Conservation (phyloP, 2,797 vertebrate genomes). For the Pygocentrus nattereri region DNA sequence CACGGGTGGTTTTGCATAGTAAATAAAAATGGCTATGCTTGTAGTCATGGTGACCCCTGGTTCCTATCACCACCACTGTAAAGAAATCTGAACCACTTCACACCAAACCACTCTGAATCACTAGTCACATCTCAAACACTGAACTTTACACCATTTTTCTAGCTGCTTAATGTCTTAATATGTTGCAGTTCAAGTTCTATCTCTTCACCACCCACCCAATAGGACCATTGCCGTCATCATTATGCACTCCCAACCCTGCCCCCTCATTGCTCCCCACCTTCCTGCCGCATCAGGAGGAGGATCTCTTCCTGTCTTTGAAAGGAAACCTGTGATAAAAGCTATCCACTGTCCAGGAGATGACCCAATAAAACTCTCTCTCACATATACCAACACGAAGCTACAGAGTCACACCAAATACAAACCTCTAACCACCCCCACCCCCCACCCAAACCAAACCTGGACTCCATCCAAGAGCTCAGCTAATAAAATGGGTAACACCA, state of each 20-base stretch:
- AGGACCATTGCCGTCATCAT: neutral
- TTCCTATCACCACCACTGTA: no score
- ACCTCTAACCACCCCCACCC: conserved; percentile 20
- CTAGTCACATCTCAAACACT: no score
- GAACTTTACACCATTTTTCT: no score
- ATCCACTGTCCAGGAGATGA: conserved; percentile 76
- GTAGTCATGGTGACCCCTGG: no score
- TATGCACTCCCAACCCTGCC: conserved; percentile 47
- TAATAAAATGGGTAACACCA: conserved; percentile 41
- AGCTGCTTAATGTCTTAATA: no score
- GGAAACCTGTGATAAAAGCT: conserved; percentile 74
- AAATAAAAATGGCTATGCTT: no score
- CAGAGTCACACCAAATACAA: conserved; percentile 10
- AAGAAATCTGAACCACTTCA: no score
- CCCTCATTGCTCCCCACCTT: no score
- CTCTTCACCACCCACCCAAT: neutral
- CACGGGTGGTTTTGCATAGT: no score
- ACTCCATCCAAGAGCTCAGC: conserved; percentile 15
- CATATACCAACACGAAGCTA: conserved; percentile 11
- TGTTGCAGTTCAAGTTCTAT: neutral
- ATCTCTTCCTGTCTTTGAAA: conserved; percentile 79
- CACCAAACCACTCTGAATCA: no score
- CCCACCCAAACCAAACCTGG: conserved; percentile 31
- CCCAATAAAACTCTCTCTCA: conserved; percentile 71
- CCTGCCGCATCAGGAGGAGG: conserved; percentile 74